phyloP scores from a whole-genome alignment of 92 coral and sea anemone genomes.

The Paramuricea clavata region DNA sequence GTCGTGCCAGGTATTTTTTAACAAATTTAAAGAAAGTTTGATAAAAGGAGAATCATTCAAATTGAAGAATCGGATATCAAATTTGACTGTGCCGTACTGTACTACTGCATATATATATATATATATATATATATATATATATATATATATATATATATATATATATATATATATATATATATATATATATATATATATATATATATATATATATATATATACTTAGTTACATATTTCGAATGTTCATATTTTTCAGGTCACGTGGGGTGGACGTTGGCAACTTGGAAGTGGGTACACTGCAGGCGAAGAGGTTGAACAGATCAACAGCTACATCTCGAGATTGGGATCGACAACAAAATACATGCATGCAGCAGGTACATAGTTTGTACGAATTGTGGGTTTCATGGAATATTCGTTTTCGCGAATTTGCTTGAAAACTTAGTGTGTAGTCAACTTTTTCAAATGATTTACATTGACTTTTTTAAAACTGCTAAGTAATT shows the following conservation, averaged over 20 bases:
- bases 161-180: too few species aligned
- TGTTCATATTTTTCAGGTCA: conserved; percentile 9
- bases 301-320: conserved; percentile 32
- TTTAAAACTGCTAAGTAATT: background rate
- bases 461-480: background rate
- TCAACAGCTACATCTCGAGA: conserved; percentile 38
- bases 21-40: background rate
- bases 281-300: conserved; percentile 34
- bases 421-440: too few species aligned
- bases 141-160: too few species aligned
- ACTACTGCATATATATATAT: too few species aligned
- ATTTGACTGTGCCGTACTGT: background rate
- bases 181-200: too few species aligned
- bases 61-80: background rate
- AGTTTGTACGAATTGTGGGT: background rate
- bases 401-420: background rate
- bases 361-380: conserved; percentile 31
- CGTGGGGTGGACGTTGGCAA: conserved; percentile 48
- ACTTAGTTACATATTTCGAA: background rate
- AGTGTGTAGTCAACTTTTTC: background rate
- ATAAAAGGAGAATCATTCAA: background rate
- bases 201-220: too few species aligned
- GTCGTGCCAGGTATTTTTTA: conserved; percentile 77
- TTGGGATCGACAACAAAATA: conserved; percentile 31
- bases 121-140: too few species aligned